phyloP scores from a whole-genome alignment of 2,113 vertebrate species.

The Polypterus bichir region DNA sequence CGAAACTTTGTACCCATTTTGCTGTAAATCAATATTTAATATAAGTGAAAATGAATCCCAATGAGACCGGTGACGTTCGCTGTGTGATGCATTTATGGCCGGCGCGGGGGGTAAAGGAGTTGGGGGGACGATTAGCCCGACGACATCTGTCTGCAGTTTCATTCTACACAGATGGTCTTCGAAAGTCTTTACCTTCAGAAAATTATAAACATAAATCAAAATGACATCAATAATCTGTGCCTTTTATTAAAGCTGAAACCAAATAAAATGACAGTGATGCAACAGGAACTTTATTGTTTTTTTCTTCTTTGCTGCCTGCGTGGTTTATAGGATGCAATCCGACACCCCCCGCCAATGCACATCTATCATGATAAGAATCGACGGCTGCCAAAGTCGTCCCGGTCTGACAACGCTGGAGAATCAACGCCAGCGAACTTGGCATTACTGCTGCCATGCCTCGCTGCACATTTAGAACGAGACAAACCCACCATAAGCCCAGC shows the following conservation, averaged over 20 bases:
- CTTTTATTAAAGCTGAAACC: constrained; percentile 7
- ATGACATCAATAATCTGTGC: constrained; percentile 11
- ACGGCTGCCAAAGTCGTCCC: too few relatives aligned
- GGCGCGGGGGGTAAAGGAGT: neutral
- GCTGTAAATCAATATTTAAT: constrained; percentile 38
- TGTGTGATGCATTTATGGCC: too few relatives aligned
- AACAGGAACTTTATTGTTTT: neutral
- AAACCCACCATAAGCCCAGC: too few relatives aligned
- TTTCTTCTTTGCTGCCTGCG: too few relatives aligned
- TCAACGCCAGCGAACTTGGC: too few relatives aligned
- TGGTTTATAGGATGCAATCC: too few relatives aligned
- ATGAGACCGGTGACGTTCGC: constrained; percentile 3
- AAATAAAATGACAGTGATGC: constrained; percentile 3
- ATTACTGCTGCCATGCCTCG: too few relatives aligned
- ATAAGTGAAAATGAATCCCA: constrained; percentile 17
- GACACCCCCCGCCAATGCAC: too few relatives aligned
- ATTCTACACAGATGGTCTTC: constrained; percentile 4
- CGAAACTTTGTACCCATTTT: constrained; percentile 20
- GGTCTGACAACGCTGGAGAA: too few relatives aligned
- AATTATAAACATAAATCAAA: constrained; percentile 21
- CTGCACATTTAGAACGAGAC: too few relatives aligned
- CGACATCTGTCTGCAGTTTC: neutral
- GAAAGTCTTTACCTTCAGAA: constrained; percentile 7
- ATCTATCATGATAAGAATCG: too few relatives aligned
- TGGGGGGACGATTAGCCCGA: too few relatives aligned